Base-by-base conservation (phyloP, 2,888 invertebrate genomes). In the Rapana venosa region DNA sequence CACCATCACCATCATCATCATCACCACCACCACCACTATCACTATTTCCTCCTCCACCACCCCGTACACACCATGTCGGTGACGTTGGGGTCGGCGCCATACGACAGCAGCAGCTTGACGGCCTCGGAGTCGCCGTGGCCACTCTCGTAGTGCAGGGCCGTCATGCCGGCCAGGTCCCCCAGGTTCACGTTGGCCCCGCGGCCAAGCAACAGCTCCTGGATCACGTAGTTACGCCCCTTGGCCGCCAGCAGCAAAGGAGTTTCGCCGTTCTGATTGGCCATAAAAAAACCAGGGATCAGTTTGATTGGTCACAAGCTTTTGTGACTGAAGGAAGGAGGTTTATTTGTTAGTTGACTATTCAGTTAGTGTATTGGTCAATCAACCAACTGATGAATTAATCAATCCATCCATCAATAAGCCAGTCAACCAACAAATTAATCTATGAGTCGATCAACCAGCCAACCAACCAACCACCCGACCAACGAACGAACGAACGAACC, bases 211-310 rank as follows among this genome's bases (percentile, higher is more conserved):
- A 93, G 74, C 30, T 91, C 92, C 84, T 92, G 91, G 47, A 92
- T 88, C 56, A 92, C 92, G 81, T 91, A 92, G 83, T 93, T 92
- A 61, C 93, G 85, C 32, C 90, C 74, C 66, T 91, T 90, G 58
- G 92, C 92, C 70, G 93, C 92, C 61, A 90, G 81, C 11, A 92
- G 81, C 30, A 93, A 74, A 5, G 93, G 93, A 35, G 92, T 92
- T 32, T 87, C 87, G 11, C 91, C 92, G 87, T 92, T 74, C 90
- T 91, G 90, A 6, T 47, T 47, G 47, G 77, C 35, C 20, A 26
- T 26, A n/a, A 74, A 13, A 66, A 17, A 66, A 66, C 2, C 1
- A 66, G 26, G 47, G 47, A 47, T 47, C 8, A 47, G 47, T 47
- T 47, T 47, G 47, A 47, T 47, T 47, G 47, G 47, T 47, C 8